A percentile compares a stretch with the other conserved stretches of the same genome.
These are phyloP conservation scores for Zhuqinia jingwanae DNA, from an alignment of 2,888 invertebrate genomes.

Conservation along the genomic window DNA sequence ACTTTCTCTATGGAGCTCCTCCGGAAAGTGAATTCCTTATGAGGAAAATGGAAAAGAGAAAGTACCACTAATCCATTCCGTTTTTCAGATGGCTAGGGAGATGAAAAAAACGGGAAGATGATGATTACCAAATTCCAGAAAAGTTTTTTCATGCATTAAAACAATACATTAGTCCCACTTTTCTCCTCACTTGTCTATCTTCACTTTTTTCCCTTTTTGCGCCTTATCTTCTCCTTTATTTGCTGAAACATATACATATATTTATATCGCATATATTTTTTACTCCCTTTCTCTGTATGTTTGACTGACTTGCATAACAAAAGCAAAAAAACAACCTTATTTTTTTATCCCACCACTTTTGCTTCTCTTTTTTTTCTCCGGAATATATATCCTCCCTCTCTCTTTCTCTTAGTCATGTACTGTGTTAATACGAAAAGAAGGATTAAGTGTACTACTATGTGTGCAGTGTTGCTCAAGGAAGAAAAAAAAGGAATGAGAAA, in stretches of 20 bases:
- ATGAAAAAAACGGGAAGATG: too few species aligned
- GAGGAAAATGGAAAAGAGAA: conserved; percentile 22
- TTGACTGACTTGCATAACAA: conserved; percentile 14
- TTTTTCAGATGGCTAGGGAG: neutral
- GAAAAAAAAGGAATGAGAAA: conserved; percentile 17
- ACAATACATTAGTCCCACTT: conserved; percentile 27
- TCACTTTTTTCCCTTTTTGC: too few species aligned
- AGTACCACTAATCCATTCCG: conserved; percentile 34
- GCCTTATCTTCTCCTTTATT: neutral
- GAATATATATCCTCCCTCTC: neutral
- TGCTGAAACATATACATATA: neutral
- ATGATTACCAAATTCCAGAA: conserved; percentile 39
- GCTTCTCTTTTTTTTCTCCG: neutral
- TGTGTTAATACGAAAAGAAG: conserved; percentile 14
- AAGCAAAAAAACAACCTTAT: too few species aligned
- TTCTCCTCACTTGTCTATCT: too few species aligned
- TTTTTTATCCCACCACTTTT: conserved; percentile 23
- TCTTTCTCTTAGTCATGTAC: neutral
- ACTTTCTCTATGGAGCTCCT: neutral
- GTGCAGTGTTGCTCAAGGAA: conserved; percentile 45
- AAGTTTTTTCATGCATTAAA: conserved; percentile 46
- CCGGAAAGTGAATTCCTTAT: too few species aligned
- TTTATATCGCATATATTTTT: too few species aligned
- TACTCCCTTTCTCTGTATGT: too few species aligned
- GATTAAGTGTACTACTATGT: too few species aligned